Conservation (phyloP, 2,113 vertebrate genomes). For the Elanus axillaris region DNA sequence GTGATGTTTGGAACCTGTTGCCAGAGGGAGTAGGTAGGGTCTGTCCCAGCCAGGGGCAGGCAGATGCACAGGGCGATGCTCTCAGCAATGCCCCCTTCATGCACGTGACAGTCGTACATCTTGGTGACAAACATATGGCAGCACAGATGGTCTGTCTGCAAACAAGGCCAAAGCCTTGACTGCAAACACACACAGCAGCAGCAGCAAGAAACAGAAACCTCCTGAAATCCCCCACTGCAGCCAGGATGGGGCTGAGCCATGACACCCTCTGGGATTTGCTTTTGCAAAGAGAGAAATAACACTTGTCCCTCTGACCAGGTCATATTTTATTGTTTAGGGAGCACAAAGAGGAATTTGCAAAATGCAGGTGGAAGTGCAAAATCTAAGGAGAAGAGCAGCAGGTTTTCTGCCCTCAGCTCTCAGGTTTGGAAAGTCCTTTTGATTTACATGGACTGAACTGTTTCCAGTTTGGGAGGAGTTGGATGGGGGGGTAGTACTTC, state of each 20-base stretch:
- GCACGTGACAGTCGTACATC: fast-evolving
- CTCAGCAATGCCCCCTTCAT: fast-evolving
- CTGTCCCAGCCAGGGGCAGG: background rate
- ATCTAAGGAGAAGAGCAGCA: background rate
- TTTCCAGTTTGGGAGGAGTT: background rate
- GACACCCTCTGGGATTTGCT: background rate
- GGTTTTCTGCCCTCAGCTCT: background rate
- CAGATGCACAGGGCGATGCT: fast-evolving
- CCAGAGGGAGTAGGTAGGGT: background rate
- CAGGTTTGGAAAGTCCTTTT: background rate
- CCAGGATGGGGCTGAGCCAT: fast-evolving
- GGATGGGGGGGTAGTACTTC: fast-evolving
- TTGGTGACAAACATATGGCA: background rate
- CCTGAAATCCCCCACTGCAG: background rate
- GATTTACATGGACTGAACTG: background rate
- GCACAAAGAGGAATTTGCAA: background rate
- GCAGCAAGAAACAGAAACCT: background rate
- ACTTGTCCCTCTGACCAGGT: fast-evolving
- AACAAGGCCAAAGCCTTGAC: background rate
- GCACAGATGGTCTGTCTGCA: background rate
- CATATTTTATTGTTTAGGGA: fast-evolving
- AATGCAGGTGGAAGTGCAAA: background rate
- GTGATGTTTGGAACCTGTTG: too few relatives aligned
- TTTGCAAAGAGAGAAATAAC: background rate
- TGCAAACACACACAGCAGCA: background rate